A percentile compares a stretch with the other conserved stretches of the same genome.
Evolutionary conservation across 2,797 vertebrate species (phyloP).

Genomic region (Holocentrus rufus): DNA sequence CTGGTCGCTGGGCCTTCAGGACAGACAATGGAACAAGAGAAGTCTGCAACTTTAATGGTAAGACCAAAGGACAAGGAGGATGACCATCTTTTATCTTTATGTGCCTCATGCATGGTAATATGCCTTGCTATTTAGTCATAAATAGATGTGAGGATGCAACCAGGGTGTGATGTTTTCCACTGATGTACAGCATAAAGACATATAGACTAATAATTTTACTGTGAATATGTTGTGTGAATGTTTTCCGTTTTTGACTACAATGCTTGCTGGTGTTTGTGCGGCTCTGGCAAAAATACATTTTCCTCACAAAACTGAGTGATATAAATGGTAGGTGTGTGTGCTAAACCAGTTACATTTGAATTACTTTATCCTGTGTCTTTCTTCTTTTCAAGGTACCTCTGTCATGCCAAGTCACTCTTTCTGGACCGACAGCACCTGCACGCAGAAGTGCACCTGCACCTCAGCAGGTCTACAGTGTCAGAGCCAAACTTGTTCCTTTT

Average conservation of each 20-base stretch:
- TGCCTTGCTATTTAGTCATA: too few relatives aligned
- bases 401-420: constrained; percentile 62
- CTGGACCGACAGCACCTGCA: constrained; percentile 72
- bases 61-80: not conserved
- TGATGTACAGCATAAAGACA: too few relatives aligned
- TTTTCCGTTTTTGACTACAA: too few relatives aligned
- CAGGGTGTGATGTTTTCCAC: too few relatives aligned
- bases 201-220: too few relatives aligned
- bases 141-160: too few relatives aligned
- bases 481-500: constrained; percentile 61
- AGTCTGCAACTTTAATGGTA: constrained; percentile 67
- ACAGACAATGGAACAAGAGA: constrained; percentile 42
- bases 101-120: not conserved
- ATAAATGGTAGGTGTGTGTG: not conserved
- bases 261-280: too few relatives aligned
- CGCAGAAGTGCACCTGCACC: constrained; percentile 70
- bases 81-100: constrained; percentile 22
- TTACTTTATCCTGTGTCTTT: not conserved
- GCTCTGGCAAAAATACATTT: too few relatives aligned
- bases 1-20: constrained; percentile 74
- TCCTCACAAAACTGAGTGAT: not conserved
- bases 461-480: constrained; percentile 60
- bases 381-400: constrained; percentile 19
- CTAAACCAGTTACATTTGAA: not conserved
- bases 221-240: too few relatives aligned